These are phyloP conservation scores for Sternotherus odoratus DNA, from an alignment of 2,797 vertebrate species.

Conservation along the genomic window DNA sequence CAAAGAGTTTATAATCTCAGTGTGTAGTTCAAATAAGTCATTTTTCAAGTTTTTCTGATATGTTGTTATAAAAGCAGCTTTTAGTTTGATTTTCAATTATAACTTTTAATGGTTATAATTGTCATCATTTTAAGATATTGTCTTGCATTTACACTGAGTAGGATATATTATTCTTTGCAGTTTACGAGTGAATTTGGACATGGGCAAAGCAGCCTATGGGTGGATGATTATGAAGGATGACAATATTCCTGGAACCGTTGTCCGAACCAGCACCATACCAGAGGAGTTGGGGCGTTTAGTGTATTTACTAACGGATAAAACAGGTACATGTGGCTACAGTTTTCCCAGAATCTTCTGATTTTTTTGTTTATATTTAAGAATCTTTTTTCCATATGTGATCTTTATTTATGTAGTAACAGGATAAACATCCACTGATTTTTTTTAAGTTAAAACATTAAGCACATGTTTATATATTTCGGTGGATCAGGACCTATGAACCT, in stretches of 20 bases:
- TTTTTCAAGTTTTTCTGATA: background rate
- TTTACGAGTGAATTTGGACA: constrained; percentile 97
- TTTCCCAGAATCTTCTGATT: constrained; percentile 4
- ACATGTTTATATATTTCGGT: background rate
- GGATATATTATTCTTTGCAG: constrained; percentile 79
- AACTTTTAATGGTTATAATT: background rate
- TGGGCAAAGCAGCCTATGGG: constrained; percentile 96
- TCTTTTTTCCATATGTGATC: background rate
- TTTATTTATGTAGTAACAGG: background rate
- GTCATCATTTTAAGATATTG: background rate
- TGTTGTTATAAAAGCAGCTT: constrained; percentile 8
- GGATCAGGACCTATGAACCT: background rate
- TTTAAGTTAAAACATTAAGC: background rate
- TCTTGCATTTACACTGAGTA: constrained; percentile 23
- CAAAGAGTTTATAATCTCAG: background rate
- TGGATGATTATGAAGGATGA: constrained; percentile 99
- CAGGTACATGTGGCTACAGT: constrained; percentile 83
- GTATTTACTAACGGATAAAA: constrained; percentile 97
- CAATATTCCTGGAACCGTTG: constrained; percentile 95
- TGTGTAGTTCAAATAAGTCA: background rate
- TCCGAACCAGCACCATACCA: constrained; percentile 97
- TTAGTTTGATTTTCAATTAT: background rate
- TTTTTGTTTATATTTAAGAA: background rate
- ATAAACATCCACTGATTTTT: background rate
- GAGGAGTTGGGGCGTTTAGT: constrained; percentile 96